Evolutionary conservation across 37 sponge, comb jelly and placozoan species (phyloP).

Genomic region (Amphimedon queenslandica): DNA sequence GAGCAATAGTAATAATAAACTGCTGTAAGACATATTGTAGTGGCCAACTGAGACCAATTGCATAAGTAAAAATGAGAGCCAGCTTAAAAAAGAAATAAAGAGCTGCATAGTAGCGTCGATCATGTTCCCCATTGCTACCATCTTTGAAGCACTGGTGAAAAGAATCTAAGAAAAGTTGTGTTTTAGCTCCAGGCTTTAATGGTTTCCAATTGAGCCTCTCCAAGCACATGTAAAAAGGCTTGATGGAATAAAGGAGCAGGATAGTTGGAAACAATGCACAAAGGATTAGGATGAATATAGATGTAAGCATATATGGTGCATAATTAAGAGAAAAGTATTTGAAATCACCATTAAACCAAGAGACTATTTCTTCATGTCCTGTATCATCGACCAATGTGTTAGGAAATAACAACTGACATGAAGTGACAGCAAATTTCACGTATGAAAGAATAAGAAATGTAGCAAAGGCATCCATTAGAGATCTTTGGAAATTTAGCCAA

Average conservation of each 20-base stretch:
- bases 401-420: background rate
- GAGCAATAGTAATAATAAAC: conserved; percentile 1
- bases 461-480: conserved; percentile 35
- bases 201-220: background rate
- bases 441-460: conserved; percentile 41
- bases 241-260: background rate
- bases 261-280: background rate
- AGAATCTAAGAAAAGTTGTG: conserved; percentile 20
- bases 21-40: conserved; percentile 7
- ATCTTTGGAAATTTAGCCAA: conserved; percentile 8
- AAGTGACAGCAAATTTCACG: conserved; percentile 15
- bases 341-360: too few species aligned
- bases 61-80: background rate
- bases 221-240: conserved; percentile 1
- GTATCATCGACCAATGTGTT: background rate
- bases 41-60: background rate
- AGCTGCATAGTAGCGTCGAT: conserved; percentile 28
- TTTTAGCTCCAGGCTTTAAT: conserved; percentile 6
- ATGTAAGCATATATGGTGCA: background rate
- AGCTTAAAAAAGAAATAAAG: conserved; percentile 15
- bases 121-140: conserved; percentile 12
- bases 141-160: conserved; percentile 36
- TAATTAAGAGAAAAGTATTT: too few species aligned
- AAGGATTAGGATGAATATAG: background rate
- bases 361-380: too few species aligned